Conservation (phyloP, 2,797 vertebrate species). For the Chiroxiphia lanceolata region DNA sequence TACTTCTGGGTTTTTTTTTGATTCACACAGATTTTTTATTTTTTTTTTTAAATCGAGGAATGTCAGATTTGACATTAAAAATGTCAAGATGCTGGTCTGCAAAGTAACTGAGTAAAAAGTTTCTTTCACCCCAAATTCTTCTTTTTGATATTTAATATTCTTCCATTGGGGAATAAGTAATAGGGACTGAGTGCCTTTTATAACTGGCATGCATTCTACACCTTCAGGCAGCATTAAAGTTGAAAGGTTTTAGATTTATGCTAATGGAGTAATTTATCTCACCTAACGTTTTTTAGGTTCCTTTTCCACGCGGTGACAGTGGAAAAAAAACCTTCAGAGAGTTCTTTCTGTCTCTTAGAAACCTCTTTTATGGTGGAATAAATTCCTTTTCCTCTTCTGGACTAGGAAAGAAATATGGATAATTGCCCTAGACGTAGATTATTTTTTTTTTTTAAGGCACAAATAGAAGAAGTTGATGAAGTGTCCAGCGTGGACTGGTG, state of each 20-base stretch:
- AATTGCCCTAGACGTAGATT: neutral
- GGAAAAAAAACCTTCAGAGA: neutral
- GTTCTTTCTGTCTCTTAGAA: neutral
- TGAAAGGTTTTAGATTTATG: neutral
- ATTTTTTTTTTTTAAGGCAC: neutral
- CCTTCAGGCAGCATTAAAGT: neutral
- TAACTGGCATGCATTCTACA: neutral
- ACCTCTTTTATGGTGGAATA: neutral
- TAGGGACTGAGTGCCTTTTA: constrained; percentile 11
- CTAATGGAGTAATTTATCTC: constrained; percentile 26
- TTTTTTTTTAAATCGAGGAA: neutral
- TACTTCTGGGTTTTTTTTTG: neutral
- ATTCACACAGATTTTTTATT: neutral
- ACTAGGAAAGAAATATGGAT: neutral
- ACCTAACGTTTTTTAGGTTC: neutral
- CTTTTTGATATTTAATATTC: neutral
- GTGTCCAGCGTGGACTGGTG: neutral
- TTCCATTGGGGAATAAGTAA: neutral
- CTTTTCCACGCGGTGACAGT: neutral
- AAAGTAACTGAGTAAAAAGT: neutral
- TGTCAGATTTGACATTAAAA: neutral
- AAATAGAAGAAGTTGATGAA: neutral
- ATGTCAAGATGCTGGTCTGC: neutral
- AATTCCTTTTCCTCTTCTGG: neutral
- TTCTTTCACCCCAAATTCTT: neutral